Evolutionary conservation across 2,113 vertebrate genomes (phyloP).

Genomic region (Galbula dea): DNA sequence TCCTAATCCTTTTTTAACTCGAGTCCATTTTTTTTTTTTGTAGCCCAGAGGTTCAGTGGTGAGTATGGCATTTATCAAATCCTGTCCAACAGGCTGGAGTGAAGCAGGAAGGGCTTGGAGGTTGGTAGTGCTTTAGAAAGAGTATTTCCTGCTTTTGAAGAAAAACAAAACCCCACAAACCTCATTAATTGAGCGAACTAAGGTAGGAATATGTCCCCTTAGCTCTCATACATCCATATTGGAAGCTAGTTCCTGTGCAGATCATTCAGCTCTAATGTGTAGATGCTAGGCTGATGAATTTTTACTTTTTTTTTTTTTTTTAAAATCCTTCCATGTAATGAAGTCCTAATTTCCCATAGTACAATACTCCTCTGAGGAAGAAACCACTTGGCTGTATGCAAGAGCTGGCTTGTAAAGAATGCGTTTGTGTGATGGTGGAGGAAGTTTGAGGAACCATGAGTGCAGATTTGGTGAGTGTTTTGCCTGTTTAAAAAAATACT

Average conservation of each 20-base stretch:
- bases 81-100: background rate
- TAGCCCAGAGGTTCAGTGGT: background rate
- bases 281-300: background rate
- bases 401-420: background rate
- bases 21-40: background rate
- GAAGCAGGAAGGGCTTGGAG: background rate
- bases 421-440: background rate
- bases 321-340: background rate
- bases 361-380: background rate
- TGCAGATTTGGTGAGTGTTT: background rate
- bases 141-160: background rate
- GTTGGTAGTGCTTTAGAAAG: background rate
- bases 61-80: background rate
- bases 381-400: background rate
- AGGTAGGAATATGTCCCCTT: background rate
- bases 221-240: background rate
- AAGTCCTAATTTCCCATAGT: background rate
- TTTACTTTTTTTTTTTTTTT: background rate
- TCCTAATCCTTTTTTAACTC: background rate
- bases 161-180: background rate
- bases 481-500: background rate
- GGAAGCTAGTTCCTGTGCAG: background rate
- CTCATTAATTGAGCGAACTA: background rate
- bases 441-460: background rate
- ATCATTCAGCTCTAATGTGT: background rate